Evolutionary conservation across 1,140 invertebrate genomes (phyloP), one percentile per base, ranked within the genome.

Genomic region (Aphaenogaster ashmeadi): DNA sequence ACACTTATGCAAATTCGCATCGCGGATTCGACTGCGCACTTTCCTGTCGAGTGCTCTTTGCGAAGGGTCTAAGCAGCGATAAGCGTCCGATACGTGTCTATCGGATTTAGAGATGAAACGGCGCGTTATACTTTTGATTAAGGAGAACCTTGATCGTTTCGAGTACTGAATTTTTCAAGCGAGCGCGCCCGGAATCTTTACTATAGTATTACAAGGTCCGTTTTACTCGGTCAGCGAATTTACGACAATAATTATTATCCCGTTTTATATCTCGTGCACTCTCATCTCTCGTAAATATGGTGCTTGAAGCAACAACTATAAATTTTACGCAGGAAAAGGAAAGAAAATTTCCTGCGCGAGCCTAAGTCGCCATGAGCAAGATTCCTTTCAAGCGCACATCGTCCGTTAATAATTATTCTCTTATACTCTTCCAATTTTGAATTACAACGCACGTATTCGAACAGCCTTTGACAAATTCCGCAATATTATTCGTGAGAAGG

Each of bases 1-100:
- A 80, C n/a, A 67, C 62, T 80, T 69, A 80, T 67, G 62, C 47
- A 80, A 80, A 80, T 80, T 13, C 62, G 60, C 36, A 54, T 80
- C n/a, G 44, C 44, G 41, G 27, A 79, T 50, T 62, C n/a, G 36
- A 80, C 44, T 50, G 47, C n/a, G 58, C 58, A 38, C 36, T 54
- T 80, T 18, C 33, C 6, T 8, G n/a, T 27, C 44, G 62, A 44
- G 62, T 27, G 27, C 60, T 50, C 13, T 47, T 67, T 13, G 21
- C 75, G 15, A 64, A n/a, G 47, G 11, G 8, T 44, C 60, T 80
- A 13, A 58, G 47, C 47, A 67, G n/a, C 21, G 36, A 33, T 54
- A 67, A 67, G 33, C 36, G 15, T 33, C 47, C 18, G n/a, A 80
- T 41, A n/a, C 33, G 50, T 54, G 13, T 80, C 36, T 80, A 47